Conservation (phyloP, 2,797 vertebrate genomes). For the Danio aesculapii region DNA sequence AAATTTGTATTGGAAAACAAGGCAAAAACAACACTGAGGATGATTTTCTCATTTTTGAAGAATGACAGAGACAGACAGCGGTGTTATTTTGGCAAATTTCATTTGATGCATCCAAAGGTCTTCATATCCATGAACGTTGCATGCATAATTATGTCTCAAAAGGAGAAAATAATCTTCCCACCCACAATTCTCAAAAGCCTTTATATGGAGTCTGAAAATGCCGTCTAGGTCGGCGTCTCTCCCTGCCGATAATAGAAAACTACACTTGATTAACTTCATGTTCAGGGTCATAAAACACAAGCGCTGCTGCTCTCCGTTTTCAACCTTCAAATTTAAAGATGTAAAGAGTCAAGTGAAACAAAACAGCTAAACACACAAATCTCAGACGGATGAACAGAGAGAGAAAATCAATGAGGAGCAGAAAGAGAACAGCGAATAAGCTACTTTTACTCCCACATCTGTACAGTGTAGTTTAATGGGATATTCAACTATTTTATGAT, state of each 20-base stretch:
- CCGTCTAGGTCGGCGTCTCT: neutral
- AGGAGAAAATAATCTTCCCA: neutral
- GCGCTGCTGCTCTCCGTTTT: neutral
- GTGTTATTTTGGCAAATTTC: neutral
- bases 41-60: too few relatives aligned
- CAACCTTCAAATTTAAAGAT: neutral
- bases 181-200: neutral
- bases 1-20: too few relatives aligned
- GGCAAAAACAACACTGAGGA: too few relatives aligned
- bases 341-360: conserved; percentile 1
- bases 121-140: neutral
- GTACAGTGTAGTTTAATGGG: neutral
- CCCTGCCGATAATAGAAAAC: neutral
- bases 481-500: conserved; percentile 5
- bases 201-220: neutral
- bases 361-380: conserved; percentile 18
- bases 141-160: neutral
- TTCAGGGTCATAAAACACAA: conserved; percentile 9
- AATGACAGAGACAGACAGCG: neutral
- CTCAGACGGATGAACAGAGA: neutral
- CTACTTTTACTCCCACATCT: neutral
- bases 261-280: neutral
- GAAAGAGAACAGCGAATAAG: neutral
- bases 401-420: conserved; percentile 32
- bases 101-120: neutral